Evolutionary conservation across 2,888 invertebrate genomes (phyloP), one percentile per base, ranked within the genome.

Genomic region (Epistrophella euchroma): DNA sequence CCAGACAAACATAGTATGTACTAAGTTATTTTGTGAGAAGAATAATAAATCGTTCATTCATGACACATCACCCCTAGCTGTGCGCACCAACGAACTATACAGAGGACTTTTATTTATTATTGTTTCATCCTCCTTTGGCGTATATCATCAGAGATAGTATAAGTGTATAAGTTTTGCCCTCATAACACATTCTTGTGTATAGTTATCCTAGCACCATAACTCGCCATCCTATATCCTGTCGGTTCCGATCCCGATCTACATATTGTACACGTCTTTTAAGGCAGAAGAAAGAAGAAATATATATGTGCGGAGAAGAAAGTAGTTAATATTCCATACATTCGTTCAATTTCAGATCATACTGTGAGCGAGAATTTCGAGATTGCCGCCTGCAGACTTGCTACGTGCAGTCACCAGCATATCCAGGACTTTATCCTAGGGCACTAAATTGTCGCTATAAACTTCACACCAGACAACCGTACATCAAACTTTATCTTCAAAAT

Each of bases 381-480:
- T 97, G 97, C 90, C 94, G 97, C 19, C 94, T 98, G 32, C 97
- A 98, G 92, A 97, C 97, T 5, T 98, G 98, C 93, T 98, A 97
- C 92, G 97, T 98, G 4, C 98, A 98, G 92, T 97, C 97, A 15
- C 98, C 98, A 4, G 98, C 97, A 9, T 98, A 97, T 92, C 98
- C 98, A 17, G 98, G 98, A 50, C 96, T 98, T 22, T 98, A 98
- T 92, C 98, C 98, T 0, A 94, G 98, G 81, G 97, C 97, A 90
- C 94, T 98, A 88, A 97, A 97, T 92, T 98, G 98, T 94, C 96
- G 97, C 91, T 98, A 98, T 92, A 96, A 96, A 90, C 94, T 98
- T 71, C 97, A 97, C 93, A 97, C 97, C 5, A 94, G 97, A 52
- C 94, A 97, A 90, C 97, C 97, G 25, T 97, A 97, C 93, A 97